phyloP scores from a whole-genome alignment of 2,888 invertebrate genomes.

The Drosophila barbarae region DNA sequence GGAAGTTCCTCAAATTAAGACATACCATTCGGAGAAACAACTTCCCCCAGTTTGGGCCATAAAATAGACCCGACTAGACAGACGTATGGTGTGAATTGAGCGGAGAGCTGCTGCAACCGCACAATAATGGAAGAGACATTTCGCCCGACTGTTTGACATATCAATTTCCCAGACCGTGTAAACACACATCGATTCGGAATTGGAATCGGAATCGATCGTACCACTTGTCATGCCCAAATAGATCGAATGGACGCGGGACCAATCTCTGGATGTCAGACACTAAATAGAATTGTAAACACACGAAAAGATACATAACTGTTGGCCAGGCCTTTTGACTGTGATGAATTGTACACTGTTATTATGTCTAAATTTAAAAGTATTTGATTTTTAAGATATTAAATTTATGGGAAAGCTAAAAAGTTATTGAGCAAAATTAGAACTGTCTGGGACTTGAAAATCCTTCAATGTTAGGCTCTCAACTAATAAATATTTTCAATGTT shows the following conservation, averaged over 20 bases:
- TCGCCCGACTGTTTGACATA: conserved; percentile 59
- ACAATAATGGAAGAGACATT: conserved; percentile 20
- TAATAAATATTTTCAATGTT: not conserved
- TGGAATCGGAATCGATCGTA: conserved; percentile 66
- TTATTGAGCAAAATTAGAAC: too few species aligned
- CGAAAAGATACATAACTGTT: conserved; percentile 37
- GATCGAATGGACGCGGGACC: conserved; percentile 53
- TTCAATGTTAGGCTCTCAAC: not conserved
- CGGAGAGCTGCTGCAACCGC: conserved; percentile 15
- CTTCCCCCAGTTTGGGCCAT: conserved; percentile 32
- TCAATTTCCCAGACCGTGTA: conserved; percentile 61
- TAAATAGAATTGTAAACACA: conserved; percentile 73
- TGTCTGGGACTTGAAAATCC: not conserved
- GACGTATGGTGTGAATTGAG: conserved; percentile 31
- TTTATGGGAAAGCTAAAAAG: too few species aligned
- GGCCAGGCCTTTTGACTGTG: conserved; percentile 48
- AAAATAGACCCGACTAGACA: conserved; percentile 8
- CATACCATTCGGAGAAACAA: conserved; percentile 31
- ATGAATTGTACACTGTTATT: conserved; percentile 62
- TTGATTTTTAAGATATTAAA: not conserved
- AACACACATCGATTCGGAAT: conserved; percentile 60
- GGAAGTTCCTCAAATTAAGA: conserved; percentile 37
- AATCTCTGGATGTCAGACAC: conserved; percentile 60
- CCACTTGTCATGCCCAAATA: conserved; percentile 71
- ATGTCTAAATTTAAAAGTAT: rapidly evolving